A percentile compares a stretch with the other conserved stretches of the same genome.
Evolutionary conservation across 2,797 vertebrate species (phyloP).

Genomic region (Sebastes paucispinis): DNA sequence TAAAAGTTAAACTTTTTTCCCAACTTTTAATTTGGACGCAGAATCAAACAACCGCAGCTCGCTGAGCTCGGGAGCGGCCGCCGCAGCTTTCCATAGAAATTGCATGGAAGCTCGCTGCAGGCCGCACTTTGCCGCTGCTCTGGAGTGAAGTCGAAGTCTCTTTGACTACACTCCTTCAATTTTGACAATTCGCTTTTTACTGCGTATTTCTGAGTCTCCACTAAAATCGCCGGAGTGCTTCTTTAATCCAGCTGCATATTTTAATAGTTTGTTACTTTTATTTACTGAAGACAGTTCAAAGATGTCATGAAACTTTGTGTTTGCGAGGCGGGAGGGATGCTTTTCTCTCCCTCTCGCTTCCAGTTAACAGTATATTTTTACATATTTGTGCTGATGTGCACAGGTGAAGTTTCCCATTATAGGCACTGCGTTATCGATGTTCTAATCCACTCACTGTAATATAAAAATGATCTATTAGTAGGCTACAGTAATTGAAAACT

Average conservation of each 20-base stretch:
- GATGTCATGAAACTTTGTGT: not conserved
- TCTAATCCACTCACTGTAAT: constrained; percentile 4
- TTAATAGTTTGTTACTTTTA: not conserved
- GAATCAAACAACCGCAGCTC: no score
- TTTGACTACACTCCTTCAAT: not conserved
- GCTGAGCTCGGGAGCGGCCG: no score
- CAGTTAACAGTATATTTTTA: not conserved
- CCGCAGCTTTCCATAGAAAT: no score
- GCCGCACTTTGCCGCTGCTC: no score
- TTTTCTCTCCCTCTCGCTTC: not conserved
- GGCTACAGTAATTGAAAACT: not conserved
- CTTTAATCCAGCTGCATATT: not conserved
- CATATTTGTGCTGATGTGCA: not conserved
- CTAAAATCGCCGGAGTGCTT: not conserved
- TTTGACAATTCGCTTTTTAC: not conserved
- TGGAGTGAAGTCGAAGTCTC: not conserved
- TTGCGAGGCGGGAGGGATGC: not conserved
- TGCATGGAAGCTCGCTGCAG: no score
- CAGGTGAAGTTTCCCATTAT: not conserved
- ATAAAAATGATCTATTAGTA: not conserved
- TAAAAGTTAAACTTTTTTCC: no score
- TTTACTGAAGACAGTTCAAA: not conserved
- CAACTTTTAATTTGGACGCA: no score
- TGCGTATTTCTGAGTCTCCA: not conserved
- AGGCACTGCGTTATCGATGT: not conserved